Evolutionary conservation across 2,113 vertebrate species (phyloP).

Genomic region (Pterocles burchelli): DNA sequence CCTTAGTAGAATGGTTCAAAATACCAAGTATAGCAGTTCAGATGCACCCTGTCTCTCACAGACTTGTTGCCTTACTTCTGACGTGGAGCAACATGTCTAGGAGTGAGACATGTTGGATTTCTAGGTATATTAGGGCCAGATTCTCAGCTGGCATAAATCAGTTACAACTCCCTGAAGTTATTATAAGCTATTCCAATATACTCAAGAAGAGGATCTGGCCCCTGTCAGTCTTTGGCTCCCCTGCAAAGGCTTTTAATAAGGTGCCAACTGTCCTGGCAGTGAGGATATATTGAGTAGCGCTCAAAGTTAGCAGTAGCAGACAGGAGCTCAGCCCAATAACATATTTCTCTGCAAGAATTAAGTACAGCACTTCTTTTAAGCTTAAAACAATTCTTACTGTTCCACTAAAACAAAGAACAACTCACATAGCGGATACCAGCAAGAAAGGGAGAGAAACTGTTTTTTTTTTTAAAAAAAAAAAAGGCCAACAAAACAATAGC

Average conservation of each 20-base stretch:
- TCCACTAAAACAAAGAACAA: conserved; percentile 32
- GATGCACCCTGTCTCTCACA: neutral
- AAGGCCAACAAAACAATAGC: neutral
- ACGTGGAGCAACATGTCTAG: neutral
- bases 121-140: neutral
- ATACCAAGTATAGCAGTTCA: neutral
- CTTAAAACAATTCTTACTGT: conserved; percentile 35
- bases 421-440: neutral
- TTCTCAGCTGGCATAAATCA: neutral
- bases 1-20: neutral
- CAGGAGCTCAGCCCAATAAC: conserved; percentile 16
- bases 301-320: conserved; percentile 25
- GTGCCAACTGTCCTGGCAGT: conserved; percentile 13
- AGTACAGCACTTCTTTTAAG: conserved; percentile 8
- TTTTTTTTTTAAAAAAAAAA: too few relatives aligned
- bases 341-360: conserved; percentile 3
- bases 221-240: conserved; percentile 4
- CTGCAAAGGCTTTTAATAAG: conserved; percentile 44
- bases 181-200: neutral
- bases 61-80: neutral
- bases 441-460: neutral
- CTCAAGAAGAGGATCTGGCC: conserved; percentile 6
- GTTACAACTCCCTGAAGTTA: neutral
- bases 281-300: neutral
- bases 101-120: neutral